Evolutionary conservation across 2,888 invertebrate species (phyloP).

Genomic region (Lasioglossum zephyrum): DNA sequence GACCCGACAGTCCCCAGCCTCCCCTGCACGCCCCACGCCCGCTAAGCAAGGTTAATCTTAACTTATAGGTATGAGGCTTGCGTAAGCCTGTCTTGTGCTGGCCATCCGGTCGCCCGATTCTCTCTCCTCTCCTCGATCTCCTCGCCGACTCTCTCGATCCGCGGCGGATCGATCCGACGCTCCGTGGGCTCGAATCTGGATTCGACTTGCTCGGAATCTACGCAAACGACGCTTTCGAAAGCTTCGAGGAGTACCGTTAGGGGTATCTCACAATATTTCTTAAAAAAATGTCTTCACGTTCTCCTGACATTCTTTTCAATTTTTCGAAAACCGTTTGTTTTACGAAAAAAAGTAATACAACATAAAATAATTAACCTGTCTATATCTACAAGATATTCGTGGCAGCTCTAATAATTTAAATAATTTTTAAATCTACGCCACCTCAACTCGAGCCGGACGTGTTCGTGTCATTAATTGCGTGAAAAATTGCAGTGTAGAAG

Average conservation of each 20-base stretch:
- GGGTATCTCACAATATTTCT: background rate
- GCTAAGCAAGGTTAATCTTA: conserved; percentile 83
- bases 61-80: conserved; percentile 80
- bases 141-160: conserved; percentile 64
- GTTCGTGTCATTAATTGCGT: background rate
- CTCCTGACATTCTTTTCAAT: too few species aligned
- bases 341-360: too few species aligned
- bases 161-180: background rate
- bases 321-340: too few species aligned
- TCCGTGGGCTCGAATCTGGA: background rate
- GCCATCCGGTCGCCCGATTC: conserved; percentile 31
- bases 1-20: conserved; percentile 30
- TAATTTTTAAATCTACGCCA: background rate
- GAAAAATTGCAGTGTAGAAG: background rate
- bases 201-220: background rate
- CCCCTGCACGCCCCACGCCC: conserved; percentile 54
- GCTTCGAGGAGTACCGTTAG: background rate
- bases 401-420: too few species aligned
- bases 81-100: conserved; percentile 71
- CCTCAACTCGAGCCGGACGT: background rate
- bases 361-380: too few species aligned
- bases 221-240: background rate
- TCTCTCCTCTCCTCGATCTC: conserved; percentile 45
- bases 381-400: too few species aligned
- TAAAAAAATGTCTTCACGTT: background rate